Base-by-base conservation (phyloP, 2,888 invertebrate genomes). In the Caenorhabditis drosophilae region DNA sequence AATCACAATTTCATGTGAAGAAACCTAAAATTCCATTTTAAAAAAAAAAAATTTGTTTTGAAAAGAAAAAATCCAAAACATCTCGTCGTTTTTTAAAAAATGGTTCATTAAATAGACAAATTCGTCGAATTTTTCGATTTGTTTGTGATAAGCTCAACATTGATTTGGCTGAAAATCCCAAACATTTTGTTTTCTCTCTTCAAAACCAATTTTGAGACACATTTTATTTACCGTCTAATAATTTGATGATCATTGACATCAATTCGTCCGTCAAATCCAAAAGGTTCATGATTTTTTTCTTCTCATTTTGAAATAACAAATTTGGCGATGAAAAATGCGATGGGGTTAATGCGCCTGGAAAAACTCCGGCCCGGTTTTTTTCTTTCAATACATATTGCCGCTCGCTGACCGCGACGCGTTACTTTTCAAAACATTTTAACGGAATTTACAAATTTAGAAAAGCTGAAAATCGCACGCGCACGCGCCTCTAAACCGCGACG, bases 311-410 rank as follows among this genome's bases (percentile, higher is more conserved):
- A n/a, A 61, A 67, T 15, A 67, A 42, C 6, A 67, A 40, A 16
- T 67, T 61, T 6, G 67, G 67, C n/a, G 67, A 56, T 22, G 67
- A 67, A 27, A 57, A 67, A 45, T 54, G 61, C 12, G 60, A 57
- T 18, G 67, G 61, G 4, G 60, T 52, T 16, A 60, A 57, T 7
- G 61, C 61, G 36, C 67, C 62, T 57, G 52, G 6, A 55, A 48
- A 16, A 1, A 22, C 11, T 20, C 25, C n/a, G n/a, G n/a, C n/a
- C n/a, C n/a, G n/a, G n/a, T n/a, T n/a, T n/a, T n/a, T n/a, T n/a
- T n/a, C n/a, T n/a, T n/a, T n/a, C n/a, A n/a, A n/a, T n/a, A n/a
- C n/a, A n/a, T n/a, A n/a, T n/a, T n/a, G n/a, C n/a, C n/a, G n/a
- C n/a, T n/a, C n/a, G n/a, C n/a, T n/a, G n/a, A n/a, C n/a, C n/a